phyloP scores from a whole-genome alignment of 2,113 vertebrate genomes.

The Artemisiospiza belli region DNA sequence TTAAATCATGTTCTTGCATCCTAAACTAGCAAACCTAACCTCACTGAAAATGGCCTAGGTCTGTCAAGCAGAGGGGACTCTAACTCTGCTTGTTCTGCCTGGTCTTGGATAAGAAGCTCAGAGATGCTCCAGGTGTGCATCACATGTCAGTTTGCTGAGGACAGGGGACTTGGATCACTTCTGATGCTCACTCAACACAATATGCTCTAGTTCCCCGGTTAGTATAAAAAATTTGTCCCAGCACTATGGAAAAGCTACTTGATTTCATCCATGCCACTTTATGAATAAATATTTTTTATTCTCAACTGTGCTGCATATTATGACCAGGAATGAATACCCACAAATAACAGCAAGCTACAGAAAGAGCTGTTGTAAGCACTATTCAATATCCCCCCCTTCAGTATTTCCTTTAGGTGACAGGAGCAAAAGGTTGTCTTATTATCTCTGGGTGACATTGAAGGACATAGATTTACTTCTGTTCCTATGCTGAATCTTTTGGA shows the following conservation, averaged over 20 bases:
- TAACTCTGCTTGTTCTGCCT: neutral
- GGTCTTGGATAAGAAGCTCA: neutral
- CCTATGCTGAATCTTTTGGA: neutral
- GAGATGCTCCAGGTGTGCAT: neutral
- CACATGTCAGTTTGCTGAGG: neutral
- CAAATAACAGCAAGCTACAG: neutral
- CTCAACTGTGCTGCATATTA: neutral
- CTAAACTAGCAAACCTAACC: neutral
- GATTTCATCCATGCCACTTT: neutral
- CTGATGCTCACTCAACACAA: neutral
- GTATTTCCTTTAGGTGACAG: neutral
- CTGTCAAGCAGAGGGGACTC: neutral
- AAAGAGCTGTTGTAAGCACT: neutral
- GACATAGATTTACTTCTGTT: neutral
- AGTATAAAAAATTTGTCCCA: neutral
- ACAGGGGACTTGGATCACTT: neutral
- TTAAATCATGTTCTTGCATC: neutral
- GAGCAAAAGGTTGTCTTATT: neutral
- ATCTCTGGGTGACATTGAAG: neutral
- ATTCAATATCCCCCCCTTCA: neutral
- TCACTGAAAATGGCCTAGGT: neutral
- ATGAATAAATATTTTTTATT: neutral
- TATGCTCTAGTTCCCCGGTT: neutral
- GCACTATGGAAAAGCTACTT: neutral
- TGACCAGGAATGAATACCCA: neutral